Evolutionary conservation across 2,888 invertebrate genomes (phyloP).

Genomic region (Candidula unifasciata): DNA sequence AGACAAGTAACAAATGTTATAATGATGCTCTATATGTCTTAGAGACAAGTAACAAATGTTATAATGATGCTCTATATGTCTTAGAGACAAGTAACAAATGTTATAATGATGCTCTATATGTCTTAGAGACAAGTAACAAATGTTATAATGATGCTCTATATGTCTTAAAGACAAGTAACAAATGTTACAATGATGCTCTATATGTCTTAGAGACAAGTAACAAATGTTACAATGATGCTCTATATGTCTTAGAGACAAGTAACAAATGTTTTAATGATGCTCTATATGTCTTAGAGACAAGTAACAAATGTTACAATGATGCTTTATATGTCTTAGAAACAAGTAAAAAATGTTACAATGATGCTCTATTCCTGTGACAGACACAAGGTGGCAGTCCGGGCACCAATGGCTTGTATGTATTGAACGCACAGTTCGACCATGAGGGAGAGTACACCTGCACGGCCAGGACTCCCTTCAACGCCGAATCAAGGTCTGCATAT

Average conservation of each 20-base stretch:
- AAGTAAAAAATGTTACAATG: background rate
- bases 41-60: background rate
- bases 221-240: no score
- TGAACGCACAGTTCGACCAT: conserved; percentile 90
- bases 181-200: no score
- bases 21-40: background rate
- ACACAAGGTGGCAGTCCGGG: conserved; percentile 20
- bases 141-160: background rate
- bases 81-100: background rate
- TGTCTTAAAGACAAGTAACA: background rate
- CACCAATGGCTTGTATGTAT: conserved; percentile 79
- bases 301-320: background rate
- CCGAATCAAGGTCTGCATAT: conserved; percentile 29
- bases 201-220: no score
- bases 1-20: background rate
- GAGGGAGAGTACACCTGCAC: conserved; percentile 85
- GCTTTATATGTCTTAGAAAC: background rate
- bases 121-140: background rate
- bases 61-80: no score
- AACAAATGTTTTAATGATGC: no score
- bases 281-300: background rate
- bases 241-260: background rate
- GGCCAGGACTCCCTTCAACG: conserved; percentile 41
- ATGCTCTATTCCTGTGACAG: background rate
- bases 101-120: background rate